Base-by-base conservation (phyloP, 2,888 invertebrate genomes). In the Protodeltote pygarga region DNA sequence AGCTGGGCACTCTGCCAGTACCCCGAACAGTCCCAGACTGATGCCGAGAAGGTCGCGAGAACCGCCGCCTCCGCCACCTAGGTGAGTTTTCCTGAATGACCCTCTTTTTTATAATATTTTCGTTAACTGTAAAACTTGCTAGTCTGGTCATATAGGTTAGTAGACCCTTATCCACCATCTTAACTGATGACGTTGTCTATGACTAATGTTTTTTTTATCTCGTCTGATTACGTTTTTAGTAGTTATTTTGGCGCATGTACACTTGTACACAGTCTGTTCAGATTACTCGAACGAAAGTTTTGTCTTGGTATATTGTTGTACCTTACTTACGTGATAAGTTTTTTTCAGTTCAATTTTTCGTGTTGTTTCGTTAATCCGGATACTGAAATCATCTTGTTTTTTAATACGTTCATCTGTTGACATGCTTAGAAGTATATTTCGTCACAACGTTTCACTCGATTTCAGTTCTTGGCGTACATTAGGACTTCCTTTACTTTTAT, bases 11-110 rank as follows among this genome's bases (percentile, higher is more conserved):
- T 92, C 92, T 42, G 85, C 85, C 29, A 95, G 95, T 52, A 95
- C 95, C 16, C 95, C 95, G 33, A 95, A 94, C 73, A 96, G 96
- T 75, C 96, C 96, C 14, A 92, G 95, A 51, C 87, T 96, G 57
- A 78, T 95, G 91, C 94, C 94, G 33, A 92, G 94, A 46, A 84
- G 93, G 65, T 73, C 85, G 13, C 80, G 91, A 67, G 92, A 93
- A 44, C 87, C 89, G 20, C 91, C 92, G 47, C 90, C 86, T 23
- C 89, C 92, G 45, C 92, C 92, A 54, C 92, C 92, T 48, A 89
- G 92, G 90, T 92, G 73, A 86, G 77, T 34, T 39, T n/a, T 1
- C 11, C 5, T 11, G 6, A 2, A 4, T 6, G 5, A 1, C 5
- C 5, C 19, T 6, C 6, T 5, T 19, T 1, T 19, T 19, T 19